Base-by-base conservation (phyloP, 2,113 vertebrate genomes). In the Chaenocephalus aceratus region DNA sequence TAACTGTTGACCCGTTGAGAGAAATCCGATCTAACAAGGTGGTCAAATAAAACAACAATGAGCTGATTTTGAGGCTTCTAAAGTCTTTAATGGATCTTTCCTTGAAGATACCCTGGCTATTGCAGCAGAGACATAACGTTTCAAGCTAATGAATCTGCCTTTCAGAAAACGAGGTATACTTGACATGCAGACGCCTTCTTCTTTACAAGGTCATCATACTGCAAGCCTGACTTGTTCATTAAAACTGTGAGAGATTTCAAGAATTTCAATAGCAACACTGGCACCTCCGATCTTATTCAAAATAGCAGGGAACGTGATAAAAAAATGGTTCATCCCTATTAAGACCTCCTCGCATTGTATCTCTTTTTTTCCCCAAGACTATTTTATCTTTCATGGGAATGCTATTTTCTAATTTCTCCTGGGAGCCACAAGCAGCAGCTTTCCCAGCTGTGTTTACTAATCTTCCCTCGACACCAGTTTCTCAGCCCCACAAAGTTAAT, bases 381-480 rank as follows among this genome's bases (percentile, higher is more conserved):
- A 62, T 90, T 84, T 86, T 84, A 75, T 84, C 80, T 88, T 91
- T 87, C 80, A 89, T 89, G 87, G 85, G 87, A 92, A 85, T 83
- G 41, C 82, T 77, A 65, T 84, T 84, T 71, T 85, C 83, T 89
- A 87, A 93, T 94, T 94, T 94, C 92, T 94, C 88, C 75, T 70
- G 89, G 89, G 91, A 93, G 85, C 81, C 72, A 70, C 88, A 88
- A 89, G 84, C 89, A 73, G 79, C 91, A 85, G 90, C 89, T 90
- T 91, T 90, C 88, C 88, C 83, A 86, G 87, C 92, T 91, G 84
- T 91, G 89, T 92, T 93, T 89, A 86, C 88, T 87, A 93, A 92
- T 92, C 89, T 94, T 90, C 91, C 90, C 89, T 82, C 74, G 89
- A 85, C 88, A 90, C 86, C 85, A 88, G 92, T 94, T 91, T 91